Evolutionary conservation across 2,888 invertebrate species (phyloP), one percentile per base, ranked within the genome.

Genomic region (Dexiosoma caninum): DNA sequence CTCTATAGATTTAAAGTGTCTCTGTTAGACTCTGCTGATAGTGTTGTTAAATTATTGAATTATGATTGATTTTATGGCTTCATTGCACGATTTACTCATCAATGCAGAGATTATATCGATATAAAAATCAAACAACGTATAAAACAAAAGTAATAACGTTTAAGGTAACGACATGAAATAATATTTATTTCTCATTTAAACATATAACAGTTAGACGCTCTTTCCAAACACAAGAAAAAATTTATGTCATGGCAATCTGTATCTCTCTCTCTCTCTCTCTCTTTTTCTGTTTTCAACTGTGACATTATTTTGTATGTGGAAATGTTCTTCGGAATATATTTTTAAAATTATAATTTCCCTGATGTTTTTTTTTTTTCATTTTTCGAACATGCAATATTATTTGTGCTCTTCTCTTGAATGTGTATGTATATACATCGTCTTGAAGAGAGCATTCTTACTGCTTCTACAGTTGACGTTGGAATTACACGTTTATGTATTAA

Each of bases 31-130:
- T 35, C 23, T 40, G 49, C 49, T 70, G 64, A 77, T 57, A 64
- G 64, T 49, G 37, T 49, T 57, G 55, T 70, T 70, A 59, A 44
- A 42, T 78, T 72, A 66, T 66, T 71, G 30, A 78, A 78, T 71
- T 78, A 78, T 72, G 71, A 78, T 72, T 66, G 78, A 78, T 78
- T 71, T 78, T 66, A 78, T 53, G 59, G 71, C 71, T 72, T 67
- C n/a, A 60, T 66, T 71, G 78, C 53, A 72, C 66, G 53, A 72
- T 78, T 71, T 59, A 78, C 71, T 44, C 71, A 66, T 78, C 66
- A 72, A 30, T 59, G 66, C 71, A 71, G 64, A 78, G 71, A 72
- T 72, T 78, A 35, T 64, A 53, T 32, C 30, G 64, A 23, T 53
- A 60, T 27, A 14, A 44, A 62, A 62, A 51, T 8, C 32, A 53